Percentiles rank a stretch among this genome's conserved stretches.
Evolutionary conservation across 2,888 invertebrate genomes (phyloP).

Genomic region (Zaprionus obscuricornis): DNA sequence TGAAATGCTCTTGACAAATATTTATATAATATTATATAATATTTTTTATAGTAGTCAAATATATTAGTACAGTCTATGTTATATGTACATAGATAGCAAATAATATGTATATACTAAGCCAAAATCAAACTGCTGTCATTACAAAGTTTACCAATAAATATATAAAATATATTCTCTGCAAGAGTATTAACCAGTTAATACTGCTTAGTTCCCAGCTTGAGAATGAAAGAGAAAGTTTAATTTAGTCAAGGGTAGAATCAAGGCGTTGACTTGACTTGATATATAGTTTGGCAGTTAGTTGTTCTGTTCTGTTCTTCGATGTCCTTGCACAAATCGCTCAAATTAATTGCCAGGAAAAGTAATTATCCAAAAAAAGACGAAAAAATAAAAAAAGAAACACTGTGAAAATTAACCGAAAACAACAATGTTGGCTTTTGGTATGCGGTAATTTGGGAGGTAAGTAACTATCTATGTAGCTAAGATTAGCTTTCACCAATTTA

Average conservation of each 20-base stretch:
- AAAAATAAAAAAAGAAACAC: constrained; percentile 22
- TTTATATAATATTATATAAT: too few species aligned
- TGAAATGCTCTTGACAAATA: too few species aligned
- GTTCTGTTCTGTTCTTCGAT: constrained; percentile 54
- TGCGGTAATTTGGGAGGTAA: constrained; percentile 20
- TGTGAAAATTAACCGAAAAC: constrained; percentile 27
- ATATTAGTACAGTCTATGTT: too few species aligned
- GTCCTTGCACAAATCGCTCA: constrained; percentile 30
- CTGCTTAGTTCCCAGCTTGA: too few species aligned
- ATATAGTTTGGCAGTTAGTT: constrained; percentile 36
- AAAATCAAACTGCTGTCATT: too few species aligned
- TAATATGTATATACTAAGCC: too few species aligned
- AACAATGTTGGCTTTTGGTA: background rate
- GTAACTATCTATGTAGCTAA: constrained; percentile 7
- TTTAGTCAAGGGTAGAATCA: constrained; percentile 68
- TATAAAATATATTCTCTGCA: too few species aligned
- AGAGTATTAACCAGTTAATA: too few species aligned
- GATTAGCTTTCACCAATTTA: constrained; percentile 25
- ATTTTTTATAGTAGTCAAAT: constrained; percentile 5
- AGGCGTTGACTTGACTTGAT: constrained; percentile 51
- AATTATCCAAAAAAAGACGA: constrained; percentile 30
- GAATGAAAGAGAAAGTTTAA: constrained; percentile 55
- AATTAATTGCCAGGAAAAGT: constrained; percentile 55
- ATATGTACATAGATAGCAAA: too few species aligned
- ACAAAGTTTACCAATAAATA: too few species aligned